These are phyloP conservation scores for Crepidodera aurea DNA, from an alignment of 2,888 invertebrate species.

Conservation along the genomic window DNA sequence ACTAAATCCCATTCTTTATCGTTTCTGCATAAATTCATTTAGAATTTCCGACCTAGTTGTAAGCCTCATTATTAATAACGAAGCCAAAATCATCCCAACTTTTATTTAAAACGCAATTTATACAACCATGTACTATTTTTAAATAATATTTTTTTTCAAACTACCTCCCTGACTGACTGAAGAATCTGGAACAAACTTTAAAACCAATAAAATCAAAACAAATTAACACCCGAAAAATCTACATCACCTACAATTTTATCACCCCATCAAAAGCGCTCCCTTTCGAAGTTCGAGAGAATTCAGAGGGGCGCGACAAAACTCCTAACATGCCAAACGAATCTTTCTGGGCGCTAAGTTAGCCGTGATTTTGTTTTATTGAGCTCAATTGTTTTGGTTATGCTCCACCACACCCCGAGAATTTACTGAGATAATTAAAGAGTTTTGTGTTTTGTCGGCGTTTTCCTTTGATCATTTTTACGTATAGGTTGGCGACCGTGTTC, in stretches of 20 bases:
- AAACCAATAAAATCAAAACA: constrained; percentile 3
- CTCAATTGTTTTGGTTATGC: constrained; percentile 44
- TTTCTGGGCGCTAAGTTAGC: constrained; percentile 31
- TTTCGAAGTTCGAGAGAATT: too few relatives aligned
- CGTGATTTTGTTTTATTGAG: constrained; percentile 47
- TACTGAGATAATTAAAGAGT: constrained; percentile 43
- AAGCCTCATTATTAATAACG: too few relatives aligned
- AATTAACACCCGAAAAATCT: constrained; percentile 8
- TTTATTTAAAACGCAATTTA: too few relatives aligned
- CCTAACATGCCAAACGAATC: neutral
- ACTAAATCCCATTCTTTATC: too few relatives aligned
- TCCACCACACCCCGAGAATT: constrained; percentile 41
- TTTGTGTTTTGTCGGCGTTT: constrained; percentile 16
- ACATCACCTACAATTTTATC: neutral
- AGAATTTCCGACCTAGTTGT: too few relatives aligned
- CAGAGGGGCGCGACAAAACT: constrained; percentile 6
- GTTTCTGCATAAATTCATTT: too few relatives aligned
- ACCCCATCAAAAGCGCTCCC: neutral
- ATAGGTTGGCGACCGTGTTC: constrained; percentile 33
- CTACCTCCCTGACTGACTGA: neutral
- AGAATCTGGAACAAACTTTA: neutral
- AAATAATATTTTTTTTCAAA: too few relatives aligned
- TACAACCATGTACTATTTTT: too few relatives aligned
- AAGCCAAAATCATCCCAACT: too few relatives aligned
- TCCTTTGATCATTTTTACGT: constrained; percentile 42